Evolutionary conservation across 2,113 vertebrate genomes (phyloP).

Genomic region (Cisticola juncidis): DNA sequence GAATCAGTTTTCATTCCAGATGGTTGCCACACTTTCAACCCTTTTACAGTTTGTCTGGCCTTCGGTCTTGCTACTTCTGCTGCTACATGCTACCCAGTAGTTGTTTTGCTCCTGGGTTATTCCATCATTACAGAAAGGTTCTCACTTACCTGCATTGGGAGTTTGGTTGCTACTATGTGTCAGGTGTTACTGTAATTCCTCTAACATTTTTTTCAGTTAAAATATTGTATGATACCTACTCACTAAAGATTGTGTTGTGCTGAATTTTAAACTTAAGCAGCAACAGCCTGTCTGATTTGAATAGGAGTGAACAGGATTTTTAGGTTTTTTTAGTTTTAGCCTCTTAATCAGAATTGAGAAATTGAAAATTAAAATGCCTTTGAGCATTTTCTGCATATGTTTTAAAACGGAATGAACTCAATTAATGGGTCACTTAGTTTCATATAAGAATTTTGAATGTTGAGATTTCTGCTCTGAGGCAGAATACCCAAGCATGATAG

Average conservation of each 20-base stretch:
- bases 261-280: not conserved
- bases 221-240: not conserved
- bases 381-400: not conserved
- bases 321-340: not conserved
- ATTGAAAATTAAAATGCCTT: not conserved
- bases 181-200: not conserved
- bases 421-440: not conserved
- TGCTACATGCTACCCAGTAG: not conserved
- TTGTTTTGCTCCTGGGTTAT: not conserved
- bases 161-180: not conserved
- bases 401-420: not conserved
- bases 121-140: not conserved
- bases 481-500: not conserved
- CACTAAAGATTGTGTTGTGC: not conserved
- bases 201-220: not conserved
- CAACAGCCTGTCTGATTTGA: not conserved
- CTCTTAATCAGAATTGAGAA: not conserved
- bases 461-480: not conserved
- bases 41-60: not conserved
- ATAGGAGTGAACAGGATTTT: not conserved
- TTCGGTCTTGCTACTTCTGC: not conserved
- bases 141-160: not conserved
- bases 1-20: not conserved
- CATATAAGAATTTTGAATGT: not conserved
- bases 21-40: not conserved